Base-by-base conservation (phyloP, 2,888 invertebrate genomes). In the Cepaea hortensis region DNA sequence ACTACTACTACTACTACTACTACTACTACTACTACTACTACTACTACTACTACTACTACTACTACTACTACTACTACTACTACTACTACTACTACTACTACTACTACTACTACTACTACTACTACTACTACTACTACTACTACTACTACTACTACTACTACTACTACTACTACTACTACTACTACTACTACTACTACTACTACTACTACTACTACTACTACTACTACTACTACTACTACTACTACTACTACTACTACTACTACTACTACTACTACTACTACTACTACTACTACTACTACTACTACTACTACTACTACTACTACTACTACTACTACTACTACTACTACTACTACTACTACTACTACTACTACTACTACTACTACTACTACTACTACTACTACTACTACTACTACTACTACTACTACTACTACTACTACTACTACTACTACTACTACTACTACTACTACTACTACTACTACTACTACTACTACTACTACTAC, bases 71-170 rank as follows among this genome's bases (percentile, higher is more conserved):
- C 72, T 72, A 72, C 72, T 72, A 82, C 72, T 72, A 72, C 55
- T 72, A 15, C 72, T 72, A 82, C 65, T 82, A 72, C 82, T 72
- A 82, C 82, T 82, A 82, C 55, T 3, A 72, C 82, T 82, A 72
- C 82, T 82, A 82, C 82, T 55, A 72, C 72, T 82, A 72, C 55
- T 55, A 50, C 82, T 72, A 72, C 82, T 72, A 50, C 72, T 55
- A 72, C 82, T 82, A 72, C 65, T 50, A 50, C 72, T 82, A 72
- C 72, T 77, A 20, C n/a, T 65, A 6, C 76, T 76, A 62, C 84
- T 77, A 76, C 77, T 84, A 76, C 65, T 84, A 62, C 77, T 76
- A 35, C 65, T 84, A 18, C 62, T 76, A 75, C 77, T 84, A 62
- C 62, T 76, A 75, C 76, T 65, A 35, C 76, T 84, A 72, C 50